Evolutionary conservation across 2,113 vertebrate species (phyloP), one percentile per base, ranked within the genome.

Genomic region (Seriola quinqueradiata): DNA sequence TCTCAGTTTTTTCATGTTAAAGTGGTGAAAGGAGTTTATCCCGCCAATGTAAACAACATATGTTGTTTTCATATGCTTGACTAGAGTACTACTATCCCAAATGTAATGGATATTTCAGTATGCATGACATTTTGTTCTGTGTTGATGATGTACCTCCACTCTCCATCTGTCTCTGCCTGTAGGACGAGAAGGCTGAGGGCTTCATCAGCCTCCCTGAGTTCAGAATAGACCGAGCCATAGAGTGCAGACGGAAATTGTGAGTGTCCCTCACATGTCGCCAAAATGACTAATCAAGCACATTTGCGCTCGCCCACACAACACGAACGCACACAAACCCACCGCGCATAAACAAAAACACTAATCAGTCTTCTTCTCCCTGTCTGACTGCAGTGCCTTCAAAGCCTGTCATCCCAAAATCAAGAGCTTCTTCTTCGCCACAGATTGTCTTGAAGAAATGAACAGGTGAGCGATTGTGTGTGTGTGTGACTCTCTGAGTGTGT

Each of bases 391-490:
- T 84, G 96, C 96, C 92, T 98, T 98, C 94, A 97, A 97, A 96
- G 97, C 96, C 34, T 97, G 96, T 82, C 97, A 98, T 90, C 96
- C 97, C 79, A 97, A 96, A 96, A 97, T 97, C 92, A 97, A 98
- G 96, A 97, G 96, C 81, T 98, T 98, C 94, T 97, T 97, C 94
- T 97, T 98, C 1, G 97, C 97, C 87, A 97, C 97, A 0, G 96
- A 97, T 88, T 97, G 96, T 94, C 94, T 96, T n/a, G 97, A 97
- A 86, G 97, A 98, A 92, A 97, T 98, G 97, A 97, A 98, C 90
- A 96, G 97, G 97, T 98, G 94, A 95, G 85, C 14, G n/a, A 6
- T 46, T 78, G 64, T 59, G 57, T 25, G 64, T 76, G 19, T 23
- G 17, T 54, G 67, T 36, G 59, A 48, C 67, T 69, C 55, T 61